Percentiles rank a stretch among this genome's conserved stretches.
Conservation (phyloP, 2,113 vertebrate species). For the Centrocercus urophasianus region DNA sequence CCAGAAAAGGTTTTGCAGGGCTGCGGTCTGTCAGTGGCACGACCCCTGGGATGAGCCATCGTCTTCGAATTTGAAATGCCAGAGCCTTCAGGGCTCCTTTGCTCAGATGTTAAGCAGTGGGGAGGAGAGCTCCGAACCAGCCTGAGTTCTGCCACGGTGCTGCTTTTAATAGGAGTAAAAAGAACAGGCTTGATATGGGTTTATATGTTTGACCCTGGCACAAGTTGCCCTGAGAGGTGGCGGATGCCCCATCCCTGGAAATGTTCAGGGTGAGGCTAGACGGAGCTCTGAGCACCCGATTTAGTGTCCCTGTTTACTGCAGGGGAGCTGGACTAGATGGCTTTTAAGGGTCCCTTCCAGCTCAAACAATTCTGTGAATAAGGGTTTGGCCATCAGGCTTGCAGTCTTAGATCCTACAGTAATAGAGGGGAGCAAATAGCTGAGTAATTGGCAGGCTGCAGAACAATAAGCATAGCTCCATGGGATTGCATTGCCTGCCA, state of each 20-base stretch:
- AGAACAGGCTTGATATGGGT: too few relatives aligned
- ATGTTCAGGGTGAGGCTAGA: too few relatives aligned
- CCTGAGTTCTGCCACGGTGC: not conserved
- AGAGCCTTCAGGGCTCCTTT: not conserved
- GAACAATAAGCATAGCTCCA: not conserved
- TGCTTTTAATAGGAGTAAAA: not conserved
- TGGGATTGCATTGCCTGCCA: not conserved
- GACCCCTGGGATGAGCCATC: rapidly evolving
- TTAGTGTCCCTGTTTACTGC: too few relatives aligned
- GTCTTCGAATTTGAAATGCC: too few relatives aligned
- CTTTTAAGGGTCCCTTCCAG: too few relatives aligned
- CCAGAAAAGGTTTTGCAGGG: not conserved
- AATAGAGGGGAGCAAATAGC: not conserved
- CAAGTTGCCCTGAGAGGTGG: too few relatives aligned
- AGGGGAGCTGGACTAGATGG: too few relatives aligned
- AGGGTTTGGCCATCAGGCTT: too few relatives aligned
- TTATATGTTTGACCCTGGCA: too few relatives aligned
- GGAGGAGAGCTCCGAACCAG: not conserved
- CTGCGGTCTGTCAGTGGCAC: rapidly evolving
- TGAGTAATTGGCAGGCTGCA: not conserved
- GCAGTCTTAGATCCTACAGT: not conserved
- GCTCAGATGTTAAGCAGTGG: not conserved
- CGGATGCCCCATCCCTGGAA: too few relatives aligned
- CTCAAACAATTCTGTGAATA: too few relatives aligned
- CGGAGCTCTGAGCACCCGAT: too few relatives aligned